Evolutionary conservation across 1,140 invertebrate genomes (phyloP).

Genomic region (Drosophila triauraria): DNA sequence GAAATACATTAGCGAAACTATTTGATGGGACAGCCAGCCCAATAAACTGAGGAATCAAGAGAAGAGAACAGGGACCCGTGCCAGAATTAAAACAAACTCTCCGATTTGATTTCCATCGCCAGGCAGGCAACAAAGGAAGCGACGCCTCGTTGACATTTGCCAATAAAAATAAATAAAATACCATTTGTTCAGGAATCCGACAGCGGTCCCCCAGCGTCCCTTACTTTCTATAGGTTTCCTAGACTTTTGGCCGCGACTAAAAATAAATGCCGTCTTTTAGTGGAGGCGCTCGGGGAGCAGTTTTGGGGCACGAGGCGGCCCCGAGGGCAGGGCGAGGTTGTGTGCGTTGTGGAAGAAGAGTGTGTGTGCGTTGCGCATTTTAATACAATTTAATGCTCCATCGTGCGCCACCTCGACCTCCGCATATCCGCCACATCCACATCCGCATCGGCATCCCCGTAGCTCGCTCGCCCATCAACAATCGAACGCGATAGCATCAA

Average conservation of each 20-base stretch:
- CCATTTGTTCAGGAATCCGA: constrained; percentile 63
- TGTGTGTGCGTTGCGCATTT: constrained; percentile 78
- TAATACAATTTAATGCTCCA: constrained; percentile 82
- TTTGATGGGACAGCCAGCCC: constrained; percentile 22
- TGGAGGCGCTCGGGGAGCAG: constrained; percentile 62
- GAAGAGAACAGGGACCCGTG: constrained; percentile 12
- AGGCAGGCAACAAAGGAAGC: constrained; percentile 51
- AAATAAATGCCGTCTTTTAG: constrained; percentile 78
- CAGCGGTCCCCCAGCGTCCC: constrained; percentile 9
- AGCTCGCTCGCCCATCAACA: constrained; percentile 46
- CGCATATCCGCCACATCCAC: constrained; percentile 9
- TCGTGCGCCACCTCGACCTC: constrained; percentile 67
- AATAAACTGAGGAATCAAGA: constrained; percentile 27
- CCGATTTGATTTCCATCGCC: constrained; percentile 50
- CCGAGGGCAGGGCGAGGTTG: constrained; percentile 3
- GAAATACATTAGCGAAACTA: constrained; percentile 61
- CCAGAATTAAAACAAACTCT: constrained; percentile 61
- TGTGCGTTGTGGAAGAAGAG: constrained; percentile 7
- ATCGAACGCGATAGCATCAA: constrained; percentile 74
- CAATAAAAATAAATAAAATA: constrained; percentile 83
- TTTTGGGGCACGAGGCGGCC: constrained; percentile 37
- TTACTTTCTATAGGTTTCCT: constrained; percentile 10
- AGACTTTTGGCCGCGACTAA: constrained; percentile 53
- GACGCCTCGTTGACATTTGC: constrained; percentile 79
- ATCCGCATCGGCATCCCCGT: constrained; percentile 10